Conservation (phyloP, 1,140 invertebrate genomes). For the Macrosteles quadrilineatus region DNA sequence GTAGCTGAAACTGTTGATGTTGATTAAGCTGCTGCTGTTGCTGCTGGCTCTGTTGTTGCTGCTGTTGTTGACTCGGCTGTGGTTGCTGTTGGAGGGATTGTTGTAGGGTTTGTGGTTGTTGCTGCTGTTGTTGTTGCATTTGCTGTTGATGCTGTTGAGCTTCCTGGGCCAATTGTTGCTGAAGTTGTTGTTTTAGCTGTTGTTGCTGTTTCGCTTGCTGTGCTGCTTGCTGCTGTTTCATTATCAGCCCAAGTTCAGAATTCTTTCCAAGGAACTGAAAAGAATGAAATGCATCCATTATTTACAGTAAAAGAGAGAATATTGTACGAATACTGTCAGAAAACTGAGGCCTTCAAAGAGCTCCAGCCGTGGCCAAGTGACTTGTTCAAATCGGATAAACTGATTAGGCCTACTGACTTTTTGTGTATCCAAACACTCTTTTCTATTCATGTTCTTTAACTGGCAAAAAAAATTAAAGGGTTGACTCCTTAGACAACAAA, state of each 20-base stretch:
- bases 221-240: conserved; percentile 34
- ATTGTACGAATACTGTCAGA: too few relatives aligned
- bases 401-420: too few relatives aligned
- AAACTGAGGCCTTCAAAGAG: too few relatives aligned
- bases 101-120: conserved; percentile 36
- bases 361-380: too few relatives aligned
- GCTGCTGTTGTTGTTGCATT: conserved; percentile 38
- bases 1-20: conserved; percentile 26
- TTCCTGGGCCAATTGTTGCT: conserved; percentile 38
- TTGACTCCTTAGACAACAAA: too few relatives aligned
- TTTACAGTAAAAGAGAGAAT: too few relatives aligned
- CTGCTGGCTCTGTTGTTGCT: conserved; percentile 34
- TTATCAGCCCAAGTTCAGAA: conserved; percentile 35
- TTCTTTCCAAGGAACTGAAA: conserved; percentile 39
- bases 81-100: conserved; percentile 34
- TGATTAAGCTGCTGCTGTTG: conserved; percentile 24
- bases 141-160: conserved; percentile 37
- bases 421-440: too few relatives aligned
- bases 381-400: too few relatives aligned
- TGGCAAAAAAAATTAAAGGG: too few relatives aligned
- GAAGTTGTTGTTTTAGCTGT: conserved; percentile 41
- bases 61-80: conserved; percentile 33
- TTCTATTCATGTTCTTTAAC: too few relatives aligned
- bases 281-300: conserved; percentile 13
- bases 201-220: conserved; percentile 35